Percentiles rank a stretch among this genome's conserved stretches.
phyloP scores from a whole-genome alignment of 2,113 vertebrate species.

The Nannospalax galili region DNA sequence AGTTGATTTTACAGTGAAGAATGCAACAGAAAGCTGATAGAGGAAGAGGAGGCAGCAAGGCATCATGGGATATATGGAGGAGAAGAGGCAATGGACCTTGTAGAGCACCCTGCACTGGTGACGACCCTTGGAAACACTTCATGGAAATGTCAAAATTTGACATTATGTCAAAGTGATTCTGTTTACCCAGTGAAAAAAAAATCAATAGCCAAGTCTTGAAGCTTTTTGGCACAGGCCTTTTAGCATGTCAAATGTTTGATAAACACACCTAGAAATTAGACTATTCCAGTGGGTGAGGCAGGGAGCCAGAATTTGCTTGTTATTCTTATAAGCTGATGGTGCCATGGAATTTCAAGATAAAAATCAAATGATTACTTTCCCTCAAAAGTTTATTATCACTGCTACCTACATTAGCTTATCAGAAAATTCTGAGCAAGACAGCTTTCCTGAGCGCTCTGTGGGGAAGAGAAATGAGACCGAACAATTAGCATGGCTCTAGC shows the following conservation, averaged over 20 bases:
- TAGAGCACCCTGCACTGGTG: neutral
- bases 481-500: neutral
- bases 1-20: neutral
- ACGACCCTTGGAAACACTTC: neutral
- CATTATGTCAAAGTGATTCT: neutral
- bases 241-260: constrained; percentile 21
- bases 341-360: constrained; percentile 57
- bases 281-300: neutral
- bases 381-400: constrained; percentile 9
- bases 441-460: constrained; percentile 14
- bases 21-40: constrained; percentile 18
- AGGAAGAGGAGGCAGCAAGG: neutral
- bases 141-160: neutral
- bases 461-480: neutral
- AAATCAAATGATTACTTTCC: neutral
- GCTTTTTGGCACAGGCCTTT: neutral
- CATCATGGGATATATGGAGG: neutral
- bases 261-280: constrained; percentile 39
- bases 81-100: neutral
- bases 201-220: neutral
- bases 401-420: constrained; percentile 37
- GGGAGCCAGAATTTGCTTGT: neutral
- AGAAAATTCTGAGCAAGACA: constrained; percentile 47
- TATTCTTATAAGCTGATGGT: neutral
- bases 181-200: neutral